Conservation (phyloP, 2,797 vertebrate genomes). For the Gymnodraco acuticeps region DNA sequence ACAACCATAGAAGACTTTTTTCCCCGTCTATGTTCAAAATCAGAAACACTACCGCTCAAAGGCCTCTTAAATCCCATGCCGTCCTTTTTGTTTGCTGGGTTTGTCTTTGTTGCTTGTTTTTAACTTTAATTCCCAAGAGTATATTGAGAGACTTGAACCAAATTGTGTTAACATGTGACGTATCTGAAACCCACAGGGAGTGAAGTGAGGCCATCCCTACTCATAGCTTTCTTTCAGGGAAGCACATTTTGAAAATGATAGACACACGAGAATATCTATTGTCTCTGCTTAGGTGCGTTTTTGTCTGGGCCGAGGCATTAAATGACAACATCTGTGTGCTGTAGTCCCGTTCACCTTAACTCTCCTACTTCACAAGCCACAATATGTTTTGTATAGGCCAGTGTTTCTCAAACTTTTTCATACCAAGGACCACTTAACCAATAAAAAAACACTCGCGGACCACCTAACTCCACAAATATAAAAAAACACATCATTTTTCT, state of each 20-base stretch:
- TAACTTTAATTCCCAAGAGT: conserved; percentile 41
- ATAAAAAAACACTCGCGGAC: too few relatives aligned
- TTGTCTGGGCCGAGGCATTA: conserved; percentile 40
- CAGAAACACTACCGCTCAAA: conserved; percentile 10
- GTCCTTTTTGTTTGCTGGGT: conserved; percentile 46
- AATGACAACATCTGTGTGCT: conserved; percentile 52
- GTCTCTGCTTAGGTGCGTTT: conserved; percentile 48
- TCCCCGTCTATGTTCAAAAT: conserved; percentile 10
- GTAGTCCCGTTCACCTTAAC: conserved; percentile 31
- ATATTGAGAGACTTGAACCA: conserved; percentile 29
- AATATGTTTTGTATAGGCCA: conserved; percentile 27
- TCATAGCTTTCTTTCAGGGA: conserved; percentile 19
- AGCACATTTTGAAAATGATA: conserved; percentile 30
- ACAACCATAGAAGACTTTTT: neutral
- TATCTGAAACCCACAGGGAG: conserved; percentile 32
- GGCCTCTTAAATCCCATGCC: conserved; percentile 48
- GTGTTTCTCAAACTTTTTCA: too few relatives aligned
- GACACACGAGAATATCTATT: conserved; percentile 67
- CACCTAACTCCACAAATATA: too few relatives aligned
- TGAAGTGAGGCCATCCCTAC: conserved; percentile 14
- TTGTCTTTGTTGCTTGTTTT: conserved; percentile 61
- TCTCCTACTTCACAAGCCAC: neutral
- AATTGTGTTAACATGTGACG: conserved; percentile 45
- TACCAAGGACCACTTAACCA: too few relatives aligned
- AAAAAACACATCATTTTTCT: too few relatives aligned